These are phyloP conservation scores for Ochotona curzoniae DNA, from an alignment of 2,113 vertebrate species.

Conservation along the genomic window DNA sequence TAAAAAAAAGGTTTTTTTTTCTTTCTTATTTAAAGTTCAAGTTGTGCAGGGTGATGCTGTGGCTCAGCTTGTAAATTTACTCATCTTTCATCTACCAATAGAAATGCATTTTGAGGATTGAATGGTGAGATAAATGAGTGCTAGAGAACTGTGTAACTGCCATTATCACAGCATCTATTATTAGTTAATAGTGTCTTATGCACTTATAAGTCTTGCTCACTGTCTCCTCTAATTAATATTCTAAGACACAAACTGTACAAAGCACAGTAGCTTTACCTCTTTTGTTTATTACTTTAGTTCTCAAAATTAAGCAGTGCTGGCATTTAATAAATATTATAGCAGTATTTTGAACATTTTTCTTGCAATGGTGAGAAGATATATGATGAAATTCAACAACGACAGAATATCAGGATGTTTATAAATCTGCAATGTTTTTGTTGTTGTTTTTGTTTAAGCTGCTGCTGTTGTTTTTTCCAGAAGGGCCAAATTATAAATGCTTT, in stretches of 20 bases:
- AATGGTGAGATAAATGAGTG: too few relatives aligned
- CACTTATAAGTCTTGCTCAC: not conserved
- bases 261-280: not conserved
- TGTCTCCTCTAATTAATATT: not conserved
- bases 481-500: conserved; percentile 16
- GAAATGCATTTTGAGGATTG: too few relatives aligned
- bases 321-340: not conserved
- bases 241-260: not conserved
- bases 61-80: too few relatives aligned
- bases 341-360: not conserved
- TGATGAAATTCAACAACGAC: not conserved
- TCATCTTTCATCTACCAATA: too few relatives aligned
- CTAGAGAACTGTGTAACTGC: not conserved
- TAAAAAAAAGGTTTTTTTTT: too few relatives aligned
- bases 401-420: not conserved
- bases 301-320: not conserved
- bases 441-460: too few relatives aligned
- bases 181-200: not conserved
- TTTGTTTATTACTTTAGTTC: not conserved
- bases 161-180: not conserved
- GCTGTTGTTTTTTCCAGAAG: not conserved
- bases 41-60: too few relatives aligned
- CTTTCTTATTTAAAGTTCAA: too few relatives aligned
- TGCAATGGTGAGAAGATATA: not conserved
- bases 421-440: not conserved